Conservation (phyloP, 2,888 invertebrate genomes). For the Axea sp. region DNA sequence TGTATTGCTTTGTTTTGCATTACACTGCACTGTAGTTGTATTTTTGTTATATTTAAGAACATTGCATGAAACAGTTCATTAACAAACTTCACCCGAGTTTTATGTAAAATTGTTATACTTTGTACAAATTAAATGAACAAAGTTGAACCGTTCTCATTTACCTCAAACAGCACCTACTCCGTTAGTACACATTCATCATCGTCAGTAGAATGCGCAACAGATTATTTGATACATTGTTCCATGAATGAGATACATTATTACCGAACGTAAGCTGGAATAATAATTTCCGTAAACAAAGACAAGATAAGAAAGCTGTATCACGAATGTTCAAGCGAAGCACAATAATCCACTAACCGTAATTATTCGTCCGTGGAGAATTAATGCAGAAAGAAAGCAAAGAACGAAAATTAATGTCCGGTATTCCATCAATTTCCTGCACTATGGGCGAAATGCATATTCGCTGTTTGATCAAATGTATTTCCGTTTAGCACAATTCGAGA, state of each 20-base stretch:
- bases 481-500: conserved; percentile 1
- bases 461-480: conserved; percentile 10
- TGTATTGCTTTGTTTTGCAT: no score
- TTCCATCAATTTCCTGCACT: no score
- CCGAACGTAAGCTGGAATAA: conserved; percentile 1
- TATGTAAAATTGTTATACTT: no score
- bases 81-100: no score
- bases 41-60: no score
- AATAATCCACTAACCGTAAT: conserved; percentile 6
- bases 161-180: conserved; percentile 1
- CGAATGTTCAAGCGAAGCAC: neutral
- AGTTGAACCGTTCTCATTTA: conserved; percentile 1
- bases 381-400: no score
- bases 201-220: conserved; percentile 27
- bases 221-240: conserved; percentile 35
- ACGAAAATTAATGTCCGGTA: neutral
- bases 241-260: conserved; percentile 12
- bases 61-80: no score
- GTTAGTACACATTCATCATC: conserved; percentile 24
- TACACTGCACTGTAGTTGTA: no score
- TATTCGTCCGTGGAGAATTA: no score
- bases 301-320: conserved; percentile 1
- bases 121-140: conserved; percentile 9
- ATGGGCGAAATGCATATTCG: neutral
- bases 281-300: conserved; percentile 13